Conservation (phyloP, 2,113 vertebrate genomes). For the Amazona guildingii region DNA sequence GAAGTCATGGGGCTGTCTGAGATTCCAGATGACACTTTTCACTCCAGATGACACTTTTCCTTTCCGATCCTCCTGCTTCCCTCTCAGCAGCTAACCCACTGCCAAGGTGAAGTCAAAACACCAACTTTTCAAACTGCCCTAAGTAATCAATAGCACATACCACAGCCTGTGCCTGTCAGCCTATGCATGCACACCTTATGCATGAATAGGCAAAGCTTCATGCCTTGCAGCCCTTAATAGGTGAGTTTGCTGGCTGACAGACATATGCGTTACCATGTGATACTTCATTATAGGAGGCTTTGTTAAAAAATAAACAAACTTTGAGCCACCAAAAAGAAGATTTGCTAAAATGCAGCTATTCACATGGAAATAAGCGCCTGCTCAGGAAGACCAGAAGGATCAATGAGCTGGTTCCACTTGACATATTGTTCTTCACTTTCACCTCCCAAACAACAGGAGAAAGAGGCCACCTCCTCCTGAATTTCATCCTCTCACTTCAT, state of each 20-base stretch:
- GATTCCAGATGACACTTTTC: neutral
- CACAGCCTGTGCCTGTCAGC: neutral
- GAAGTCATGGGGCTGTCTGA: constrained; percentile 58
- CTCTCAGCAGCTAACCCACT: neutral
- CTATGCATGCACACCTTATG: neutral
- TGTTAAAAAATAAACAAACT: neutral
- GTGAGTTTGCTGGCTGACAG: neutral
- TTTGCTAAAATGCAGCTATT: neutral
- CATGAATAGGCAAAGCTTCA: constrained; percentile 22
- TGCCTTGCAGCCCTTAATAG: neutral
- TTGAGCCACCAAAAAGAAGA: rapidly evolving
- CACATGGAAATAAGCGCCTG: neutral
- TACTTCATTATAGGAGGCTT: neutral
- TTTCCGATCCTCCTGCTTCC: neutral
- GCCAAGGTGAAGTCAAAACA: neutral
- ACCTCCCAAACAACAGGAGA: neutral
- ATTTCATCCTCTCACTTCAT: neutral
- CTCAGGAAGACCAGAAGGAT: neutral
- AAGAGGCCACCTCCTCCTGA: neutral
- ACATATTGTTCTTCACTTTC: neutral
- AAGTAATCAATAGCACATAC: neutral
- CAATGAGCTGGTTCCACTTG: neutral
- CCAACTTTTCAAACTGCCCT: neutral
- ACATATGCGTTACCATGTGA: neutral
- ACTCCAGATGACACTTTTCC: neutral